phyloP scores from a whole-genome alignment of 2,797 vertebrate genomes.

The Naso thynnoides region DNA sequence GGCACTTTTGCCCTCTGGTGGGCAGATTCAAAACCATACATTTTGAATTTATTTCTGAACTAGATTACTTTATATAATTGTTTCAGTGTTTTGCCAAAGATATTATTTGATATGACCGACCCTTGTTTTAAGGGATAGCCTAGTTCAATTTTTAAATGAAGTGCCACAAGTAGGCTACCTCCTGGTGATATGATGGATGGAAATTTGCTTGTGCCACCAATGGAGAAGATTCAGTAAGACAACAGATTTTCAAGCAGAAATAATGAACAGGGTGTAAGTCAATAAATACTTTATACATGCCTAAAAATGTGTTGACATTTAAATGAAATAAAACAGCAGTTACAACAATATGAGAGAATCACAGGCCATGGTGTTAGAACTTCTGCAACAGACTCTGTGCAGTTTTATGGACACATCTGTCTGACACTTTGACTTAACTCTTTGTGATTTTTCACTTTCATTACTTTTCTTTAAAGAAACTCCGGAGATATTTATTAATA shows the following conservation, averaged over 20 bases:
- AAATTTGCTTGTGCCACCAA: neutral
- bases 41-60: conserved; percentile 1
- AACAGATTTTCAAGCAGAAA: neutral
- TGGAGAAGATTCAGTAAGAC: neutral
- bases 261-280: neutral
- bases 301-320: too few species aligned
- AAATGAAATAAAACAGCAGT: too few species aligned
- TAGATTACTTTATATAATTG: neutral
- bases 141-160: neutral
- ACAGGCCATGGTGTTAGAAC: neutral
- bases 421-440: neutral
- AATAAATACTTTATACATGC: neutral
- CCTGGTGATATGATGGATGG: neutral
- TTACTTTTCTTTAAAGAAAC: neutral
- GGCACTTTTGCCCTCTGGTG: conserved; percentile 68
- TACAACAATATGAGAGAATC: neutral
- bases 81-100: neutral
- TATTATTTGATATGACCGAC: neutral
- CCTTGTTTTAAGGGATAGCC: neutral
- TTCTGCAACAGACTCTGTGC: neutral
- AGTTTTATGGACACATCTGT: neutral
- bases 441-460: neutral
- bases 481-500: neutral
- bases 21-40: conserved; percentile 8
- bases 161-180: neutral